phyloP scores from a whole-genome alignment of 2,113 vertebrate genomes.

The Lanius ludovicianus region DNA sequence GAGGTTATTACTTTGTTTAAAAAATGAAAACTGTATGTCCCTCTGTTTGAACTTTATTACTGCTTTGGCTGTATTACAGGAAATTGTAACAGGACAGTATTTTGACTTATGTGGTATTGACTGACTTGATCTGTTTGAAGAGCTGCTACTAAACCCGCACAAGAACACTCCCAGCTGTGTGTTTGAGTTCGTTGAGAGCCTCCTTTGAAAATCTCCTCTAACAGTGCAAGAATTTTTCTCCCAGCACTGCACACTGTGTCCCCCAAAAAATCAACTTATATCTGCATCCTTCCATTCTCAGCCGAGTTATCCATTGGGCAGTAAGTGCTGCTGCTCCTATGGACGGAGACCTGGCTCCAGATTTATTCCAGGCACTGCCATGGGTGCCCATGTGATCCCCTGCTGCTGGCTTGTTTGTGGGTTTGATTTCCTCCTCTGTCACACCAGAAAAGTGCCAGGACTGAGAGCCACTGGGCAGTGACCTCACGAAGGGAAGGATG shows the following conservation, averaged over 20 bases:
- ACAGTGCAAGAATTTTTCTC: background rate
- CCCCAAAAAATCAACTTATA: rapidly evolving
- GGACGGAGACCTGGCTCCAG: background rate
- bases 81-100: background rate
- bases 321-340: background rate
- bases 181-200: background rate
- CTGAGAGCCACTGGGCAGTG: background rate
- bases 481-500: background rate
- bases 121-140: background rate
- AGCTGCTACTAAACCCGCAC: background rate
- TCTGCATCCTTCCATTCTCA: background rate
- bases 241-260: background rate
- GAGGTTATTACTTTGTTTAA: conserved; percentile 20
- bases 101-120: background rate
- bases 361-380: background rate
- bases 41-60: background rate
- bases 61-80: background rate
- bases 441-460: background rate
- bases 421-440: background rate
- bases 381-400: background rate
- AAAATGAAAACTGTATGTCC: background rate
- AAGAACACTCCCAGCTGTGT: background rate
- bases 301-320: background rate
- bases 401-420: background rate
- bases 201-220: background rate